Conservation (phyloP, 2,113 vertebrate species). For the Siniperca knerii region DNA sequence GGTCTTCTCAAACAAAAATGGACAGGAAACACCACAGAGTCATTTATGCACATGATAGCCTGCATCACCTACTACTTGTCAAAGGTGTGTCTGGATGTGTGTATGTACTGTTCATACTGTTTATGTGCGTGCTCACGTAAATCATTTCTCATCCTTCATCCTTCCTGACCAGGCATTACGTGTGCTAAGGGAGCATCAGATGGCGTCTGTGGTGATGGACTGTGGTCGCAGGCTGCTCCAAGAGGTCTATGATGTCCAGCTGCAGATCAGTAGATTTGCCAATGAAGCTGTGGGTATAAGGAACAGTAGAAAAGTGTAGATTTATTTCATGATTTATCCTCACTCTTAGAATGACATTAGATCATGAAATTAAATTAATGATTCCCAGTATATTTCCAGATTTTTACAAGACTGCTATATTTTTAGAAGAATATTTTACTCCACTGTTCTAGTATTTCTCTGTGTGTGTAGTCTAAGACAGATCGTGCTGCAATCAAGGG, state of each 20-base stretch:
- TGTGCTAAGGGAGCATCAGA: slow-evolving; percentile 83
- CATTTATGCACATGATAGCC: slow-evolving; percentile 92
- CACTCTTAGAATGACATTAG: background rate
- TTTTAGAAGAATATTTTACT: background rate
- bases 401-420: background rate
- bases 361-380: background rate
- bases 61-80: slow-evolving; percentile 90
- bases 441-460: background rate
- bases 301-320: background rate
- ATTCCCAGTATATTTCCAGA: background rate
- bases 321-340: slow-evolving; percentile 3
- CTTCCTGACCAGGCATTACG: slow-evolving; percentile 83
- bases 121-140: background rate
- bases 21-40: slow-evolving; percentile 80
- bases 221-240: slow-evolving; percentile 87
- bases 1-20: slow-evolving; percentile 81
- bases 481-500: slow-evolving; percentile 36
- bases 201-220: slow-evolving; percentile 87
- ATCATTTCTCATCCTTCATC: background rate
- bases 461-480: slow-evolving; percentile 40
- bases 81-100: slow-evolving; percentile 85
- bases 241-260: slow-evolving; percentile 67
- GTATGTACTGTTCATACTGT: background rate
- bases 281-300: slow-evolving; percentile 42
- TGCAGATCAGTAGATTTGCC: slow-evolving; percentile 29